Conservation (phyloP, 2,113 vertebrate species). For the Origma solitaria region DNA sequence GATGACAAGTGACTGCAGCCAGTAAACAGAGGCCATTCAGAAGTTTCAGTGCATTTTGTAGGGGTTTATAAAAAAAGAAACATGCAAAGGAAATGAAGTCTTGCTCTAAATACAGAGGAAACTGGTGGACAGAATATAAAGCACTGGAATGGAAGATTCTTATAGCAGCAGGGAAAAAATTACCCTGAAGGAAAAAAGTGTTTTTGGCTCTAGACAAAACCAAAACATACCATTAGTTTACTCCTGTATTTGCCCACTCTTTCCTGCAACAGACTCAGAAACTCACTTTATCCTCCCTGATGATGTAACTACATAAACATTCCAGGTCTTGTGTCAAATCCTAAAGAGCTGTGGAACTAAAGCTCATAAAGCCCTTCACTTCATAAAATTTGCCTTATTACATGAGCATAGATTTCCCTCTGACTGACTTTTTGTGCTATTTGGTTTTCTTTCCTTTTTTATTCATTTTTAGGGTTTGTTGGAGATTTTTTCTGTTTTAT, state of each 20-base stretch:
- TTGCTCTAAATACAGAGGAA: background rate
- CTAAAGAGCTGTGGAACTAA: background rate
- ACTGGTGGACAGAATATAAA: background rate
- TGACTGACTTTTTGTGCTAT: background rate
- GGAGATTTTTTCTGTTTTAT: background rate
- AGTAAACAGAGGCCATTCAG: background rate
- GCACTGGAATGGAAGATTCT: background rate
- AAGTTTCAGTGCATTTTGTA: background rate
- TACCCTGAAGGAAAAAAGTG: background rate
- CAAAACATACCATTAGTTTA: conserved; percentile 5
- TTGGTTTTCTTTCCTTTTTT: background rate
- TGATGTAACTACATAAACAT: conserved; percentile 14
- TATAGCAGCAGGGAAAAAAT: background rate
- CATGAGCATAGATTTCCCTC: background rate
- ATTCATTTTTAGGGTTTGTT: background rate
- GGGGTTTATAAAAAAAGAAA: background rate
- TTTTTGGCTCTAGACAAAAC: background rate
- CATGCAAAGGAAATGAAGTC: background rate
- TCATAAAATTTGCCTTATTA: background rate
- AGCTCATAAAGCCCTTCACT: background rate
- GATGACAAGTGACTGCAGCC: background rate
- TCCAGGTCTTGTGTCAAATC: background rate
- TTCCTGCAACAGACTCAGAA: background rate
- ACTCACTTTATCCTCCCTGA: background rate
- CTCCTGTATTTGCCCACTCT: background rate